Percentiles rank a stretch among this genome's conserved stretches.
These are phyloP conservation scores for Aradus depressus DNA, from an alignment of 2,888 invertebrate species.

Conservation along the genomic window DNA sequence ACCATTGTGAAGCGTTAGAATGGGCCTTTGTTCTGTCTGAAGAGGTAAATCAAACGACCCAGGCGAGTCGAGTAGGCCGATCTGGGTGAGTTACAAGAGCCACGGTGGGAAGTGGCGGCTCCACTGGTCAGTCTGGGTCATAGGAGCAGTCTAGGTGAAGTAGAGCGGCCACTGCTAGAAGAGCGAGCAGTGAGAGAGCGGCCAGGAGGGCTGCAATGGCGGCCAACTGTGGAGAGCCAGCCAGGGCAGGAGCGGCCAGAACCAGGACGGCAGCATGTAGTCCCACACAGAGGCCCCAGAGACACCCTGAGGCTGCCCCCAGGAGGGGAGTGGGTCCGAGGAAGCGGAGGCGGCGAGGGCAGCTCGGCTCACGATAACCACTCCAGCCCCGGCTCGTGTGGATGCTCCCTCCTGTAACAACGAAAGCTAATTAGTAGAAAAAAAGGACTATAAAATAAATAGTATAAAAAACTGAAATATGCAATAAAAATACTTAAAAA, in stretches of 20 bases:
- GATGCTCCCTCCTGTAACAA: constrained; percentile 32
- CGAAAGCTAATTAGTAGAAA: too few relatives aligned
- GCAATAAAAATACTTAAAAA: too few relatives aligned
- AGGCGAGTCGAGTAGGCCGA: constrained; percentile 38
- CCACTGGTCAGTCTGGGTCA: constrained; percentile 34
- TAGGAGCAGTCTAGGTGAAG: constrained; percentile 32
- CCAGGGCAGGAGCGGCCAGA: constrained; percentile 19
- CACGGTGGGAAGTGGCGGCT: constrained; percentile 37
- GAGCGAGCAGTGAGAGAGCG: constrained; percentile 28
- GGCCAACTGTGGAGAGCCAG: constrained; percentile 25
- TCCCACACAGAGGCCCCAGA: constrained; percentile 30
- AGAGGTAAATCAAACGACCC: constrained; percentile 44
- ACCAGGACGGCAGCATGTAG: constrained; percentile 29
- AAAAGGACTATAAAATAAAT: too few relatives aligned
- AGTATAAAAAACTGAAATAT: too few relatives aligned
- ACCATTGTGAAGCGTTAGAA: too few relatives aligned
- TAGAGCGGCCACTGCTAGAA: constrained; percentile 28
- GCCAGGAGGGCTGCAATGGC: constrained; percentile 28
- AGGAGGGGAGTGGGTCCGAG: constrained; percentile 31
- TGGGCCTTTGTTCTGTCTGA: too few relatives aligned
- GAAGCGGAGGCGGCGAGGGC: constrained; percentile 29
- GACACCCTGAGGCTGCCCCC: constrained; percentile 28
- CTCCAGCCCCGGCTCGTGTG: constrained; percentile 33
- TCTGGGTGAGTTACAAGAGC: constrained; percentile 33
- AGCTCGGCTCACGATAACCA: constrained; percentile 32